phyloP scores from a whole-genome alignment of 2,797 vertebrate species.

The Okamejei kenojei region DNA sequence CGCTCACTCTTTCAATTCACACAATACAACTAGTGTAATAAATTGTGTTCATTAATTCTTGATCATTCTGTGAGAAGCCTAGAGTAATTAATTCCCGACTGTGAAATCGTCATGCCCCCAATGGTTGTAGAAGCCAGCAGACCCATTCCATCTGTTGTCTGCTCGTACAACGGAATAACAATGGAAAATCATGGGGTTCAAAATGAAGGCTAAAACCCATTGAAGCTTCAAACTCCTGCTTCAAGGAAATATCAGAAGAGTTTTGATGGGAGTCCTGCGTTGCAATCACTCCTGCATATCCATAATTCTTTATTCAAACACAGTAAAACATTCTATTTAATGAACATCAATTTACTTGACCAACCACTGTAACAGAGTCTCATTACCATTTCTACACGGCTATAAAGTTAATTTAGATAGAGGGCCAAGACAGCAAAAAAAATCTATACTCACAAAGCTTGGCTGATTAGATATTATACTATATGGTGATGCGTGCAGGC shows the following conservation, averaged over 20 bases:
- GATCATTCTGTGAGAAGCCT: not conserved
- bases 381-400: slow-evolving; percentile 31
- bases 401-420: slow-evolving; percentile 31
- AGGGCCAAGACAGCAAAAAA: slow-evolving; percentile 8
- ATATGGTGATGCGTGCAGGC: not conserved
- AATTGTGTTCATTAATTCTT: not conserved
- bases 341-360: slow-evolving; percentile 29
- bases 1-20: not conserved
- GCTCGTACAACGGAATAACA: not conserved
- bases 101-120: not conserved
- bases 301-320: slow-evolving; percentile 27
- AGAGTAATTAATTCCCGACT: not conserved
- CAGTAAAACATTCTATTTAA: slow-evolving; percentile 25
- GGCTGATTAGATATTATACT: slow-evolving; percentile 10
- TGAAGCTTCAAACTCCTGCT: not conserved
- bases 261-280: not conserved
- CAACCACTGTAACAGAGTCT: slow-evolving; percentile 32
- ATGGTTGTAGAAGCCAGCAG: not conserved
- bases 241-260: not conserved
- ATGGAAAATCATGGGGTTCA: not conserved
- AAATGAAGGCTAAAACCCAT: not conserved
- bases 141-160: not conserved
- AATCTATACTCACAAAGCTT: slow-evolving; percentile 18
- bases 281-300: slow-evolving; percentile 26
- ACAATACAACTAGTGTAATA: not conserved